phyloP scores from a whole-genome alignment of 2,797 vertebrate genomes.

The Lates japonicus region DNA sequence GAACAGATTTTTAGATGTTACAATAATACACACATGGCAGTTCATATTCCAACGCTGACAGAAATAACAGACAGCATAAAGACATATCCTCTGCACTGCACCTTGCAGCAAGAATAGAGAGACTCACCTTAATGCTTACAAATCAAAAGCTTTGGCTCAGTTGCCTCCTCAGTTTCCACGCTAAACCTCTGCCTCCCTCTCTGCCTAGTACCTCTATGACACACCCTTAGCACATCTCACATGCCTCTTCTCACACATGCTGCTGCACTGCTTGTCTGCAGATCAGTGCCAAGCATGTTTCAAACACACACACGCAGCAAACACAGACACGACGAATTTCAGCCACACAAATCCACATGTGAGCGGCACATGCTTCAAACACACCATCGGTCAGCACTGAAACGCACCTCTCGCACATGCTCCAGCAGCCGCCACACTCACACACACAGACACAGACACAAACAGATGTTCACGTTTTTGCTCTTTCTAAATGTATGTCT shows the following conservation, averaged over 20 bases:
- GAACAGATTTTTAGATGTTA: slow-evolving; percentile 6
- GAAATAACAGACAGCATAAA: background rate
- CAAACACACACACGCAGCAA: slow-evolving; percentile 43
- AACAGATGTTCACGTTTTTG: slow-evolving; percentile 43
- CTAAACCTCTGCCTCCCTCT: slow-evolving; percentile 47
- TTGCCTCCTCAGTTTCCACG: slow-evolving; percentile 32
- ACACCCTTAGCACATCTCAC: slow-evolving; percentile 66
- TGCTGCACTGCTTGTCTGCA: slow-evolving; percentile 63
- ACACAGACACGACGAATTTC: slow-evolving; percentile 36
- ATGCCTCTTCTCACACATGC: slow-evolving; percentile 52
- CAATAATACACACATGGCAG: slow-evolving; percentile 2
- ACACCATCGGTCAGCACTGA: slow-evolving; percentile 26
- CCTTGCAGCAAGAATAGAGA: slow-evolving; percentile 23
- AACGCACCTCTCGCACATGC: slow-evolving; percentile 23
- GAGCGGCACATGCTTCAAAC: slow-evolving; percentile 35
- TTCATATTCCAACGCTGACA: background rate
- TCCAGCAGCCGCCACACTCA: slow-evolving; percentile 38
- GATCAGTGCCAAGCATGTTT: slow-evolving; percentile 55
- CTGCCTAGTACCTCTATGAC: slow-evolving; percentile 60
- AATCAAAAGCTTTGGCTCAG: slow-evolving; percentile 49
- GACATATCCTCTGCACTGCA: background rate
- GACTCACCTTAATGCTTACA: slow-evolving; percentile 71
- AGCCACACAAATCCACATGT: slow-evolving; percentile 32
- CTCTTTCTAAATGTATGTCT: slow-evolving; percentile 32
- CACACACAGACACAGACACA: slow-evolving; percentile 38